phyloP scores from a whole-genome alignment of 2,888 invertebrate genomes.

The Acheta domesticus region DNA sequence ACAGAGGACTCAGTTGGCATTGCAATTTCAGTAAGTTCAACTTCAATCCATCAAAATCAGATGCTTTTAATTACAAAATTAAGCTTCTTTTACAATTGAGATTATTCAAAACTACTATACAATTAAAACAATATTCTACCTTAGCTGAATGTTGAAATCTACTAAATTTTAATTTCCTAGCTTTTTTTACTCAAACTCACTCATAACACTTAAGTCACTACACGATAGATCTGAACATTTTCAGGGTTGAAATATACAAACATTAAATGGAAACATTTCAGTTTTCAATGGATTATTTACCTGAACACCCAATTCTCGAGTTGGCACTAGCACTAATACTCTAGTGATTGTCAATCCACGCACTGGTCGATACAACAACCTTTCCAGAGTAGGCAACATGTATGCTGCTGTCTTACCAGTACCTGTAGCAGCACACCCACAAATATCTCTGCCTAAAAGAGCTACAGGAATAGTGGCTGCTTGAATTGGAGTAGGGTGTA shows the following conservation, averaged over 20 bases:
- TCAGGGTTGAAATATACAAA: neutral
- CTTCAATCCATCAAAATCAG: no score
- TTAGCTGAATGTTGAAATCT: no score
- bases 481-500: conserved; percentile 96
- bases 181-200: no score
- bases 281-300: neutral
- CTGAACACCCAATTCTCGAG: conserved; percentile 95
- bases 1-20: no score
- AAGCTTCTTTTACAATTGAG: no score
- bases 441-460: conserved; percentile 87
- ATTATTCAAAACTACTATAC: no score
- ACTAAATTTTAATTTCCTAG: no score
- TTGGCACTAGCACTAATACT: conserved; percentile 92
- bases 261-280: neutral
- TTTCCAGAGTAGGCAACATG: conserved; percentile 94
- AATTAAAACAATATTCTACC: no score
- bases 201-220: no score
- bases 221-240: no score
- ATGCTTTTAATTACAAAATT: no score
- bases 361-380: conserved; percentile 81
- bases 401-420: conserved; percentile 98
- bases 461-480: conserved; percentile 92
- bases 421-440: conserved; percentile 98
- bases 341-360: conserved; percentile 56
- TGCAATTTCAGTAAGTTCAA: no score